phyloP scores from a whole-genome alignment of 2,113 vertebrate genomes.

The Corythaixoides concolor region DNA sequence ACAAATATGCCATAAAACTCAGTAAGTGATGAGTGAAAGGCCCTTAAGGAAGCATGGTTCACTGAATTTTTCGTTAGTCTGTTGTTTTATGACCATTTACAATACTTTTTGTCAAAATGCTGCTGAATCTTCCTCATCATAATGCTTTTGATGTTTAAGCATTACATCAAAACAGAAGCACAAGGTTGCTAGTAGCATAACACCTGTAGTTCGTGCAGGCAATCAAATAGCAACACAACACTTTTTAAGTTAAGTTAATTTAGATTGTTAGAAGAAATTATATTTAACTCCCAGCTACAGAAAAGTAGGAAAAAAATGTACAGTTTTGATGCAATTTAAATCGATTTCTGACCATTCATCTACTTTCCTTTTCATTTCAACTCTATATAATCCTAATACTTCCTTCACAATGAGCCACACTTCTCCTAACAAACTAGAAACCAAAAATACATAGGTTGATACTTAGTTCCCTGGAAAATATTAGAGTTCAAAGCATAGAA shows the following conservation, averaged over 20 bases:
- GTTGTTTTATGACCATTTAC: neutral
- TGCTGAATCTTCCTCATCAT: neutral
- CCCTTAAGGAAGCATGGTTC: neutral
- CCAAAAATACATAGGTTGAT: neutral
- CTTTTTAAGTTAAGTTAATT: neutral
- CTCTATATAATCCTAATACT: neutral
- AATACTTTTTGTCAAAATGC: neutral
- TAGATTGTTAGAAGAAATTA: neutral
- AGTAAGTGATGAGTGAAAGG: neutral
- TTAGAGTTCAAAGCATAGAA: neutral
- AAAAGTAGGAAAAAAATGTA: neutral
- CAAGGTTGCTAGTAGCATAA: neutral
- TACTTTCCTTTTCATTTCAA: neutral
- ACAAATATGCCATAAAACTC: neutral
- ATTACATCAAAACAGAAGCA: neutral
- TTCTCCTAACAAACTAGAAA: neutral
- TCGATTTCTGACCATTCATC: neutral
- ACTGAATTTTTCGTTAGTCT: neutral
- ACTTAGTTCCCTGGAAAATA: neutral
- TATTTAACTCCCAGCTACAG: neutral
- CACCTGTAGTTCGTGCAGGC: neutral
- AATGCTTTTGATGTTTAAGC: no score
- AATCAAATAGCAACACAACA: neutral
- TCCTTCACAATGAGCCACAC: neutral
- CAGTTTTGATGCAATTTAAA: neutral